These are phyloP conservation scores for Rotaria socialis DNA, from an alignment of 2,888 invertebrate genomes.

Conservation along the genomic window DNA sequence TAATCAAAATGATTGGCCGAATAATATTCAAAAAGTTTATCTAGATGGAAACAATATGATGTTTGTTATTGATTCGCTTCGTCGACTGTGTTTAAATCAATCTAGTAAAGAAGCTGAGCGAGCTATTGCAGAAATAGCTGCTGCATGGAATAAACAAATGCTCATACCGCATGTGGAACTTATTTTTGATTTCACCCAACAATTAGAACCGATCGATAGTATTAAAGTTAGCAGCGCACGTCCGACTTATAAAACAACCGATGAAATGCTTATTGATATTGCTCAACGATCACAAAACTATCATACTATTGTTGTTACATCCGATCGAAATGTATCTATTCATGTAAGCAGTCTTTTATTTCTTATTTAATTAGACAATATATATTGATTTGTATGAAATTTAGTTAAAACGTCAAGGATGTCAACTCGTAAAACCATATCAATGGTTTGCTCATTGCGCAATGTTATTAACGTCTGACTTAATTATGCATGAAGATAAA, in stretches of 20 bases:
- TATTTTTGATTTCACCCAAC: conserved; percentile 8
- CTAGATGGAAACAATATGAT: conserved; percentile 33
- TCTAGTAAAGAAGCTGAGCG: not conserved
- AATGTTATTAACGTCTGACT: not conserved
- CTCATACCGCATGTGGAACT: conserved; percentile 11
- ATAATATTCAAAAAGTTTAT: conserved; percentile 19
- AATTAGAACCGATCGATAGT: not conserved
- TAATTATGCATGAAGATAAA: not conserved
- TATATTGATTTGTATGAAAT: not conserved
- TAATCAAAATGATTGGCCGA: not conserved
- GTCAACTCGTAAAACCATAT: not conserved
- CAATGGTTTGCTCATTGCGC: conserved; percentile 15
- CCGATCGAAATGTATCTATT: not conserved
- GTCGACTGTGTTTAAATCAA: not conserved
- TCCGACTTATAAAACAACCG: not conserved
- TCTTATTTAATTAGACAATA: not conserved
- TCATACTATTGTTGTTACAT: conserved; percentile 12
- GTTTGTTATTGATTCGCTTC: conserved; percentile 20
- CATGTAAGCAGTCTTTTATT: not conserved
- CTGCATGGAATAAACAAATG: conserved; percentile 6
- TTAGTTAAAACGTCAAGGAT: not conserved
- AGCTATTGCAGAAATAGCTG: not conserved
- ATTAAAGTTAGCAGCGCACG: not conserved
- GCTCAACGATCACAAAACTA: not conserved
- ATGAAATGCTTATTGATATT: conserved; percentile 12